phyloP scores from a whole-genome alignment of 2,113 vertebrate genomes.

The Pterocles burchelli region DNA sequence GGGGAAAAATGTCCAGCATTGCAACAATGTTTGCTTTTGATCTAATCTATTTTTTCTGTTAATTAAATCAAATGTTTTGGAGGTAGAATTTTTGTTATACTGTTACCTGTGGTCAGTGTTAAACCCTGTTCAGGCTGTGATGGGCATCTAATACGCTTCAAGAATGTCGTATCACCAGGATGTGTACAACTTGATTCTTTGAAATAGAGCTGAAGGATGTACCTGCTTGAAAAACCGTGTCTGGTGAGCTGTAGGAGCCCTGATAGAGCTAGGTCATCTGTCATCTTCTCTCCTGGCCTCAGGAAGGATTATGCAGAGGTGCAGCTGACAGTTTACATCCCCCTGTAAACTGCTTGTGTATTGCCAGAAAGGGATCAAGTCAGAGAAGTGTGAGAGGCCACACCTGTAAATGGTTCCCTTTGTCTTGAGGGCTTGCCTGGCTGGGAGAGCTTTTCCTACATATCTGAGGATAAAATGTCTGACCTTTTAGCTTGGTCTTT shows the following conservation, averaged over 20 bases:
- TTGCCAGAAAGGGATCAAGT: background rate
- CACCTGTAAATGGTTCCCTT: background rate
- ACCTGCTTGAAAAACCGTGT: background rate
- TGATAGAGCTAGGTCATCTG: background rate
- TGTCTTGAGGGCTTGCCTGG: background rate
- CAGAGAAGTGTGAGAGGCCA: background rate
- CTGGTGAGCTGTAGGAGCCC: background rate
- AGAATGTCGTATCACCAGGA: accelerated
- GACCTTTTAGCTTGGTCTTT: background rate
- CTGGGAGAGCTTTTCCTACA: background rate
- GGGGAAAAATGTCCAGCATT: background rate
- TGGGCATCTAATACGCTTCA: background rate
- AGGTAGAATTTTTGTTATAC: background rate
- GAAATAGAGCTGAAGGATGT: background rate
- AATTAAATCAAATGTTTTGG: background rate
- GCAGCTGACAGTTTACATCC: background rate
- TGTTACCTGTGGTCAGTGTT: background rate
- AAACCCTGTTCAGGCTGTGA: background rate
- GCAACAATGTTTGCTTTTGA: background rate
- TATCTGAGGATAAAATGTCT: background rate
- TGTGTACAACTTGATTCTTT: background rate
- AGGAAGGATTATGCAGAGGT: background rate
- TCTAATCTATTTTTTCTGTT: background rate
- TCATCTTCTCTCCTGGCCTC: background rate
- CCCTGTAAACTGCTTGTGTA: background rate